These are phyloP conservation scores for Lochmaea crataegi DNA, from an alignment of 2,888 invertebrate species.

Conservation along the genomic window DNA sequence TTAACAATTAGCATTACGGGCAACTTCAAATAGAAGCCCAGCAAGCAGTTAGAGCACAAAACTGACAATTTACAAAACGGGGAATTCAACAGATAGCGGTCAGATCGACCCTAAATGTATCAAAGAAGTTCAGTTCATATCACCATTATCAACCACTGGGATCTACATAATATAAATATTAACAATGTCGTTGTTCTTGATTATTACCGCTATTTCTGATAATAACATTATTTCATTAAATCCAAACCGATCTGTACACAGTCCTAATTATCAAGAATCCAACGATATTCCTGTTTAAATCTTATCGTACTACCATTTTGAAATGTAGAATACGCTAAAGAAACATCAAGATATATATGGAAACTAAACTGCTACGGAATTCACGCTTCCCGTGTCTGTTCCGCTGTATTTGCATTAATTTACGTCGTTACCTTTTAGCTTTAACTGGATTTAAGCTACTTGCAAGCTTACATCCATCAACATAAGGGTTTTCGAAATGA, in stretches of 20 bases:
- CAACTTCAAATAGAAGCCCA: too few species aligned
- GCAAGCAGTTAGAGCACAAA: too few species aligned
- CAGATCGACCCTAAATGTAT: too few species aligned
- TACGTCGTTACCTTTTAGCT: slow-evolving; percentile 29
- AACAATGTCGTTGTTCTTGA: too few species aligned
- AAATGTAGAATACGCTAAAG: background rate
- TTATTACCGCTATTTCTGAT: too few species aligned
- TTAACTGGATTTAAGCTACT: slow-evolving; percentile 24
- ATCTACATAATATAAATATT: too few species aligned
- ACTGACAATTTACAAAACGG: too few species aligned
- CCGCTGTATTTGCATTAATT: slow-evolving; percentile 31
- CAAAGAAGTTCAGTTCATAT: too few species aligned
- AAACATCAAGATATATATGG: background rate
- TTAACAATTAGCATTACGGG: too few species aligned
- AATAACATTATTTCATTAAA: too few species aligned
- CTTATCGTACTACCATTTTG: background rate
- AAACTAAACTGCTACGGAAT: background rate
- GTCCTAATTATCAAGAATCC: background rate
- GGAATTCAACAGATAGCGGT: too few species aligned
- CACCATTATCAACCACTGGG: too few species aligned
- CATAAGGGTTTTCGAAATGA: slow-evolving; percentile 21
- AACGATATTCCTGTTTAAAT: background rate
- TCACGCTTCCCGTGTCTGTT: slow-evolving; percentile 23
- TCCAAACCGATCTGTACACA: background rate
- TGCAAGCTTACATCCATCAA: slow-evolving; percentile 30